phyloP scores from a whole-genome alignment of 2,113 vertebrate species.

The Smithornis capensis region DNA sequence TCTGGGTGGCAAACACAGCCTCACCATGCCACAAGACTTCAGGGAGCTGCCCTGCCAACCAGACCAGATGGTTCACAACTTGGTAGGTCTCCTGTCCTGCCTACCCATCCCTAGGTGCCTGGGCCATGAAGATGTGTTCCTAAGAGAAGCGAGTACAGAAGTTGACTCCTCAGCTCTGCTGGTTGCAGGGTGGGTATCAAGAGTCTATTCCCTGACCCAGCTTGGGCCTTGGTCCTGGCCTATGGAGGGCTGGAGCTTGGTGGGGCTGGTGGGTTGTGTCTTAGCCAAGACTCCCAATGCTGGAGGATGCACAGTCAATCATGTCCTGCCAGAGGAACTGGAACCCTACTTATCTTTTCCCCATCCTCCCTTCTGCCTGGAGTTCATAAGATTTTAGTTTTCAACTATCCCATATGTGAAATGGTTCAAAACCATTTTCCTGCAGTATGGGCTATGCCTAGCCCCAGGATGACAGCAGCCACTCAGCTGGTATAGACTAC shows the following conservation, averaged over 20 bases:
- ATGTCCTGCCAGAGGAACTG: background rate
- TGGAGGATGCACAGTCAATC: background rate
- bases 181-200: background rate
- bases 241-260: background rate
- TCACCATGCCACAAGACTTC: background rate
- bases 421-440: background rate
- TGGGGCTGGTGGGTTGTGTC: background rate
- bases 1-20: background rate
- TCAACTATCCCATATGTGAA: background rate
- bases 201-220: background rate
- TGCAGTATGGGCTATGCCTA: background rate
- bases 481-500: fast-evolving
- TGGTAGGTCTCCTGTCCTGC: background rate
- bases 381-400: background rate
- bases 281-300: fast-evolving
- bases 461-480: background rate
- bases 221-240: background rate
- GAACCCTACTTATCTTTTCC: background rate
- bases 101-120: fast-evolving
- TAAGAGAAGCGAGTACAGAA: background rate
- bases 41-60: background rate
- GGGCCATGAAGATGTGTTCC: background rate
- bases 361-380: background rate
- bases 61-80: background rate
- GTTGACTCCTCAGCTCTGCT: background rate